phyloP scores from a whole-genome alignment of 2,888 invertebrate species.

The Muscina levida region DNA sequence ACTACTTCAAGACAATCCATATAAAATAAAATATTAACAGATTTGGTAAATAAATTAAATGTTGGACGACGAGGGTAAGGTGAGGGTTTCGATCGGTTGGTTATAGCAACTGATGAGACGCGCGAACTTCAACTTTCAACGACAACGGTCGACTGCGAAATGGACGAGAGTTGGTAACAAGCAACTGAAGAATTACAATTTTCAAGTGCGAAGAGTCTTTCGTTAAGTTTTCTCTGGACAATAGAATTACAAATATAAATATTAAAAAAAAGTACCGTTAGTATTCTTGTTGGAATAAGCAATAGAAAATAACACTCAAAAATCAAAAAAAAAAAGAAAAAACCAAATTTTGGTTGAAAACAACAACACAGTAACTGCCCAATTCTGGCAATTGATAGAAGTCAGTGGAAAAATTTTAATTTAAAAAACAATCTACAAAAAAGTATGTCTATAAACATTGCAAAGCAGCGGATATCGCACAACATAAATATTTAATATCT shows the following conservation, averaged over 20 bases:
- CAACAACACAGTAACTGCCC: too few species aligned
- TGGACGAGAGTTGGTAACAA: constrained; percentile 44
- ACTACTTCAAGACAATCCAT: constrained; percentile 49
- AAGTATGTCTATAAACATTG: too few species aligned
- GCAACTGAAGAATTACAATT: not conserved
- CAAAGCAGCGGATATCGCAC: too few species aligned
- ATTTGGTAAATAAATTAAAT: constrained; percentile 15
- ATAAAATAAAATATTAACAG: constrained; percentile 28
- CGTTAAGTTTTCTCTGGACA: constrained; percentile 36
- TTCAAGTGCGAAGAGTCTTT: constrained; percentile 14
- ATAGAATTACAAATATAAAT: constrained; percentile 11
- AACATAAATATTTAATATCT: too few species aligned
- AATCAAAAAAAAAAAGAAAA: too few species aligned
- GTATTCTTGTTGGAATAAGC: constrained; percentile 5
- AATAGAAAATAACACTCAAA: too few species aligned
- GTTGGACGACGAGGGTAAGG: constrained; percentile 34
- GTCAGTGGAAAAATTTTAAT: too few species aligned
- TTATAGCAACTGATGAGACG: constrained; percentile 19
- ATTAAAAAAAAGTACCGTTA: constrained; percentile 24
- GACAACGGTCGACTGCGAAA: constrained; percentile 56
- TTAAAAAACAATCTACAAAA: too few species aligned
- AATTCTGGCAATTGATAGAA: too few species aligned
- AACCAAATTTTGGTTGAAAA: too few species aligned
- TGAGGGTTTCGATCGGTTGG: constrained; percentile 6
- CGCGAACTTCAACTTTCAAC: constrained; percentile 39